Base-by-base conservation (phyloP, 1,140 invertebrate genomes). In the Cardiocondyla obscurior region DNA sequence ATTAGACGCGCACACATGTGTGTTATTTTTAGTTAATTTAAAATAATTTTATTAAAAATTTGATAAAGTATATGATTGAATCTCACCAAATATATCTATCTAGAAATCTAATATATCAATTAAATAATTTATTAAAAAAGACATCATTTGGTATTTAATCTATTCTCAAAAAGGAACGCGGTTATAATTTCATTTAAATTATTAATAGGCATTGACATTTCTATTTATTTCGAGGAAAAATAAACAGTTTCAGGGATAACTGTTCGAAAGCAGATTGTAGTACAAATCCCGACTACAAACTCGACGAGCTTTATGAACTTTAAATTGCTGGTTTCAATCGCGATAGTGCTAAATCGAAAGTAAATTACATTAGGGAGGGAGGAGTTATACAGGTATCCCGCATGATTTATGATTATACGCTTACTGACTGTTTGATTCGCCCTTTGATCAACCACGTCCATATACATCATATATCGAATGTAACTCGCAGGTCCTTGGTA, bases 321-420 rank as follows among this genome's bases (percentile, higher is more conserved):
- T 53, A 39, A 67, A 67, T 39, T 51, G 51, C 1, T 25, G 12
- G 3, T 30, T 42, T 79, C n/a, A 67, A 39, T 77, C 60, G 30
- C 16, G 51, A 25, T 12, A 39, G 19, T 14, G 36, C 12, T 58
- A 58, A 25, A 6, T 10, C 39, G n/a, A 28, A 79, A 12, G 14
- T 53, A 67, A 77, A 69, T 25, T 53, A 25, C 25, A 69, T 44
- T 12, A 42, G 6, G 22, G 5, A n/a, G n/a, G n/a, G n/a, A n/a
- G n/a, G n/a, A 67, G 19, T 55, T 30, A 39, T 14, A 53, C 19
- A 51, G 46, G 5, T 49, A 69, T 53, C 46, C 42, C 33, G 62
- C 22, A 67, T 79, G 74, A 79, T 79, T 79, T 67, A 79, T 79
- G 62, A 79, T 69, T 42, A 67, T n/a, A 67, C 28, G 60, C 28